A percentile compares a stretch with the other conserved stretches of the same genome.
Conservation (phyloP, 2,113 vertebrate species). For the Cinclus mexicanus region DNA sequence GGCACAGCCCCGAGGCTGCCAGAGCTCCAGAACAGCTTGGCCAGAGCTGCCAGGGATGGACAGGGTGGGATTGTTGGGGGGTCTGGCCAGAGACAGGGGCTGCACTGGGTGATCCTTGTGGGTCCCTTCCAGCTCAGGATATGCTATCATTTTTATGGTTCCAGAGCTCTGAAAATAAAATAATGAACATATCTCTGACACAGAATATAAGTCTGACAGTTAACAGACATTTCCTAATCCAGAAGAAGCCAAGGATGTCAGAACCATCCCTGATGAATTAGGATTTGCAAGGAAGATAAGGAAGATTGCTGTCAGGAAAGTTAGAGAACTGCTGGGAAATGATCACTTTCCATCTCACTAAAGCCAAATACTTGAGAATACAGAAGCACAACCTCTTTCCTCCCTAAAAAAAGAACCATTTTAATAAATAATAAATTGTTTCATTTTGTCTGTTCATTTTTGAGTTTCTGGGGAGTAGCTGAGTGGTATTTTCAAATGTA, state of each 20-base stretch:
- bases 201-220: background rate
- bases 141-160: background rate
- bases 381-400: background rate
- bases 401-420: background rate
- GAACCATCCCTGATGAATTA: background rate
- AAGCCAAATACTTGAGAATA: background rate
- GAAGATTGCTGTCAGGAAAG: background rate
- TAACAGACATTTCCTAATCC: background rate
- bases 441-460: background rate
- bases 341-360: background rate
- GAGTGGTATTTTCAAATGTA: background rate
- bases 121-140: background rate
- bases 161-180: background rate
- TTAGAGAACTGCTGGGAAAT: background rate
- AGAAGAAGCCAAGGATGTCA: background rate
- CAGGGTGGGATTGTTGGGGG: background rate
- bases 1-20: background rate
- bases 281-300: background rate
- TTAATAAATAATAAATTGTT: background rate
- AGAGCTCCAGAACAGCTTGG: background rate
- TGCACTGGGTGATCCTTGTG: background rate
- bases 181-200: background rate
- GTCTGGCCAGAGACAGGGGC: accelerated
- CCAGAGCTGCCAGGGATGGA: accelerated
- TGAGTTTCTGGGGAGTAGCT: background rate